These are phyloP conservation scores for Serilophus lunatus DNA, from an alignment of 2,113 vertebrate species.

Conservation along the genomic window DNA sequence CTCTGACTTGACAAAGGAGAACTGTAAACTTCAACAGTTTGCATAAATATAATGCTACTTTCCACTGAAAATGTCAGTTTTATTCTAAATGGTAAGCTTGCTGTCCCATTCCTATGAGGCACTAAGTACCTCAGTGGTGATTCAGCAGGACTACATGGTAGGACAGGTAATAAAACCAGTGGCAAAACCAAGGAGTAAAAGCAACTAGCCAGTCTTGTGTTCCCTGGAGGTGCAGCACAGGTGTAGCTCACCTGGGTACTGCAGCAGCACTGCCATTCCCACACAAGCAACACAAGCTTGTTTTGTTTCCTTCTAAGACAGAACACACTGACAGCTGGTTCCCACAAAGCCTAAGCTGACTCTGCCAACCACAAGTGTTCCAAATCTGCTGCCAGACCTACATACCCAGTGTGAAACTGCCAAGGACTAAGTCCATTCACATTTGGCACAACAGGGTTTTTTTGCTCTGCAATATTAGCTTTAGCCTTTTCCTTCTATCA, in stretches of 20 bases:
- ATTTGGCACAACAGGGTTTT: constrained; percentile 84
- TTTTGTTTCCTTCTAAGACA: constrained; percentile 76
- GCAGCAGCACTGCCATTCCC: constrained; percentile 77
- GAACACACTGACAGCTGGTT: constrained; percentile 72
- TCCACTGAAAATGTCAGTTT: not conserved
- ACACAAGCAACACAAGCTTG: constrained; percentile 66
- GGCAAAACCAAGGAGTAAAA: constrained; percentile 80
- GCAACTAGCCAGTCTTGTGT: constrained; percentile 76
- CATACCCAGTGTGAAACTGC: constrained; percentile 77
- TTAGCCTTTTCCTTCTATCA: constrained; percentile 85
- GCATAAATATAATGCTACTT: not conserved
- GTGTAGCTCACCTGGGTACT: constrained; percentile 76
- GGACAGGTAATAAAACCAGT: constrained; percentile 78
- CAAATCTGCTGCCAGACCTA: constrained; percentile 72
- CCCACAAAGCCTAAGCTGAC: constrained; percentile 71
- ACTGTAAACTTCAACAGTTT: not conserved
- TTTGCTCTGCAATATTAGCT: constrained; percentile 83
- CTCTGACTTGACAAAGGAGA: constrained; percentile 71
- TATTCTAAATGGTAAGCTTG: constrained; percentile 72
- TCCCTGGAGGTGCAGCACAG: constrained; percentile 70
- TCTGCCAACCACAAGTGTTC: constrained; percentile 71
- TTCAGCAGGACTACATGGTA: constrained; percentile 69
- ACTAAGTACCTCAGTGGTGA: constrained; percentile 73
- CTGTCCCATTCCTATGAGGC: constrained; percentile 78
- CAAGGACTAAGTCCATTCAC: constrained; percentile 87